phyloP scores from a whole-genome alignment of 2,888 invertebrate species.

The Pocota personata region DNA sequence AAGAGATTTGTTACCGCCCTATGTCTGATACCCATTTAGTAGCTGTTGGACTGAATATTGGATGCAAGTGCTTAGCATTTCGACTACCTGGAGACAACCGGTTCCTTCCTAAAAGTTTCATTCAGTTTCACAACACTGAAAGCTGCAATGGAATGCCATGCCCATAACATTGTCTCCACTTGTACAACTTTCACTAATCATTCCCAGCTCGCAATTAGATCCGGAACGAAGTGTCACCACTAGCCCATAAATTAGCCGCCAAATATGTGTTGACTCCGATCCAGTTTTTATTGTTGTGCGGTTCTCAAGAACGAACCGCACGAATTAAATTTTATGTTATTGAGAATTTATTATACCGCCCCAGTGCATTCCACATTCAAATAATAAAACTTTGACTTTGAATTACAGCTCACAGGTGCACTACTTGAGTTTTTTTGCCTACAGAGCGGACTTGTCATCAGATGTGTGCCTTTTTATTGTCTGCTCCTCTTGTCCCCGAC shows the following conservation, averaged over 20 bases:
- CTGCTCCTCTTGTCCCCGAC: conserved; percentile 14
- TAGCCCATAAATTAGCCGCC: conserved; percentile 19
- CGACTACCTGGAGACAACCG: too few species aligned
- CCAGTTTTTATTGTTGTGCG: conserved; percentile 30
- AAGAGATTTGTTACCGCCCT: too few species aligned
- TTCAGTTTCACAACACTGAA: background rate
- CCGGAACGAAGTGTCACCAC: background rate
- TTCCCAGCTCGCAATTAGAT: background rate
- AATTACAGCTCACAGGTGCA: conserved; percentile 42
- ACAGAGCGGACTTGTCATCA: background rate
- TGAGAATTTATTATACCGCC: conserved; percentile 48
- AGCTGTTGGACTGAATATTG: too few species aligned
- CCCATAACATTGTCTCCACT: background rate
- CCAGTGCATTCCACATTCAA: conserved; percentile 17
- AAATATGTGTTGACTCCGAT: conserved; percentile 4
- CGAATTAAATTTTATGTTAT: background rate
- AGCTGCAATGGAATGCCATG: background rate
- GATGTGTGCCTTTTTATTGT: conserved; percentile 17
- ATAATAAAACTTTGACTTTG: background rate
- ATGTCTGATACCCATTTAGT: too few species aligned
- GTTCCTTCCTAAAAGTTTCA: too few species aligned
- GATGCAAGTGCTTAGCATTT: too few species aligned
- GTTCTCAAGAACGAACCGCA: background rate
- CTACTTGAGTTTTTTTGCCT: background rate
- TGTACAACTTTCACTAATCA: background rate